These are phyloP conservation scores for Epinotia ramella DNA, from an alignment of 2,888 invertebrate genomes.

Conservation along the genomic window DNA sequence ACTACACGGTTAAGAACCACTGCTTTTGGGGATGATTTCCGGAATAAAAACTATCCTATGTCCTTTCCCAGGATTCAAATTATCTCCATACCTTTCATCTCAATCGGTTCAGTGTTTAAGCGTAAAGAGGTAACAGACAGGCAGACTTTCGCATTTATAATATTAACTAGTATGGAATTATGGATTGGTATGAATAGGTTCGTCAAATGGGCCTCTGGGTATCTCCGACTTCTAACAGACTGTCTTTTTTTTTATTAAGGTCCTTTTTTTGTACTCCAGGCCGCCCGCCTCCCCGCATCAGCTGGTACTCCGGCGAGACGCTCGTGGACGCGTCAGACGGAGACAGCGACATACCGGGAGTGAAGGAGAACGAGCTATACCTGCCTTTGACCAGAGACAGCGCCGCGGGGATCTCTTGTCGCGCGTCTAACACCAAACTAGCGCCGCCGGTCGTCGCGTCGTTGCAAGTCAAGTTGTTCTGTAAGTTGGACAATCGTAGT, in stretches of 20 bases:
- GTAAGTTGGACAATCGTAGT: slow-evolving; percentile 80
- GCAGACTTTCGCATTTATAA: too few species aligned
- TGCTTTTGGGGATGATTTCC: too few species aligned
- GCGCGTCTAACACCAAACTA: slow-evolving; percentile 90
- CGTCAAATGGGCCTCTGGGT: too few species aligned
- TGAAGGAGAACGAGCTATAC: slow-evolving; percentile 89
- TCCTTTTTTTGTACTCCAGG: slow-evolving; percentile 76
- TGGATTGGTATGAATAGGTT: too few species aligned
- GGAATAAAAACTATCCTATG: too few species aligned
- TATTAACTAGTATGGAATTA: too few species aligned
- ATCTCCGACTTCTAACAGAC: too few species aligned
- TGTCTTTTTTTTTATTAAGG: not conserved
- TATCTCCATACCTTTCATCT: too few species aligned
- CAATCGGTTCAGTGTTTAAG: too few species aligned
- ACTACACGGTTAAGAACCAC: too few species aligned
- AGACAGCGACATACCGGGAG: slow-evolving; percentile 86
- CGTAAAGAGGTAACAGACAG: too few species aligned
- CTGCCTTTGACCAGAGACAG: slow-evolving; percentile 89
- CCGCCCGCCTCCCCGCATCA: slow-evolving; percentile 89
- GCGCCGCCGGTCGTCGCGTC: slow-evolving; percentile 88
- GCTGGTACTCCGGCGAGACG: slow-evolving; percentile 92
- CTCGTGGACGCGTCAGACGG: slow-evolving; percentile 89
- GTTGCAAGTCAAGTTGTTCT: slow-evolving; percentile 89
- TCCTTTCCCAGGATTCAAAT: too few species aligned
- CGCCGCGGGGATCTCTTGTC: slow-evolving; percentile 89